Evolutionary conservation across 2,888 invertebrate species (phyloP).

Genomic region (Oxyteleia sp.): DNA sequence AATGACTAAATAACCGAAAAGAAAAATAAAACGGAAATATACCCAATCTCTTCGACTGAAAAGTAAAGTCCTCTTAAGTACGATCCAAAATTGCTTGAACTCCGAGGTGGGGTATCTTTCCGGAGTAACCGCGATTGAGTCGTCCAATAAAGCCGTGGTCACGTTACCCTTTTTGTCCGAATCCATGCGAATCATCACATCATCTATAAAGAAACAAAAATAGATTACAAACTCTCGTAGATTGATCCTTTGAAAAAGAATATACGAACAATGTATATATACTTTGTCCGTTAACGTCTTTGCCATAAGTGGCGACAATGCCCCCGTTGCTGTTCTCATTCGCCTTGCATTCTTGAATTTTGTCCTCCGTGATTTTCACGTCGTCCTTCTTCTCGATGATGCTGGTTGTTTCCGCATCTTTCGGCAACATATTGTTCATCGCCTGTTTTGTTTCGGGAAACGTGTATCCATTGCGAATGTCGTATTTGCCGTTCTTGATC

Average conservation of each 20-base stretch:
- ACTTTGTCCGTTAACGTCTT: constrained; percentile 85
- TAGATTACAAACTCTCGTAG: background rate
- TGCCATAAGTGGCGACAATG: constrained; percentile 81
- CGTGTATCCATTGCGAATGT: constrained; percentile 92
- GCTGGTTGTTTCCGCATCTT: constrained; percentile 77
- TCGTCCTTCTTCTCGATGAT: constrained; percentile 83
- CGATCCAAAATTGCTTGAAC: constrained; percentile 94
- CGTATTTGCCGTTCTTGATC: constrained; percentile 94
- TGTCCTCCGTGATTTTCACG: constrained; percentile 83
- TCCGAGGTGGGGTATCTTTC: constrained; percentile 95
- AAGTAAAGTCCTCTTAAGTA: constrained; percentile 94
- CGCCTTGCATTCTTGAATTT: constrained; percentile 81
- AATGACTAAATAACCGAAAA: no score
- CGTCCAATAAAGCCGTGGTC: constrained; percentile 91
- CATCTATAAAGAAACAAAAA: constrained; percentile 84
- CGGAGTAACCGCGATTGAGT: constrained; percentile 89
- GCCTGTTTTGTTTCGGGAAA: constrained; percentile 90
- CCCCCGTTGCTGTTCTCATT: constrained; percentile 80
- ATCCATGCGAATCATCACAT: constrained; percentile 89
- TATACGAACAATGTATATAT: background rate
- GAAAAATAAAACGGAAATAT: constrained; percentile 60
- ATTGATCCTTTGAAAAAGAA: background rate
- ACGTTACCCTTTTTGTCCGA: constrained; percentile 92
- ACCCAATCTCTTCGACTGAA: constrained; percentile 97
- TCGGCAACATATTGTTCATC: constrained; percentile 87